Evolutionary conservation across 1,140 invertebrate species (phyloP), one percentile per base, ranked within the genome.

Genomic region (Elysia chlorotica): DNA sequence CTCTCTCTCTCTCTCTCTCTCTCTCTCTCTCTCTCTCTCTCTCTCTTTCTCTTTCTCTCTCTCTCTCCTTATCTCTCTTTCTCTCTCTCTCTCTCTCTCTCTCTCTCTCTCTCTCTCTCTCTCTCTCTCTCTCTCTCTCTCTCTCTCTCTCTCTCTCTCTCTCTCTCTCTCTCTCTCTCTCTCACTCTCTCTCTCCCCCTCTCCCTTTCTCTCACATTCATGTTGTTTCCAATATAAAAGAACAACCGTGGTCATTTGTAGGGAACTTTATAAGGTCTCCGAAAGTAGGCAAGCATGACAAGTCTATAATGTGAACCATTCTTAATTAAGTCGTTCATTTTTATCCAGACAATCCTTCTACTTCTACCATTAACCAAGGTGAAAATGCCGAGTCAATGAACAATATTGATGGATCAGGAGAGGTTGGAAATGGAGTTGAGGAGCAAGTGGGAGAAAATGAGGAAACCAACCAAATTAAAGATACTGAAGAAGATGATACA

Each of bases 61-160:
- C 41, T 48, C 36, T 48, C 41, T 48, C n/a, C n/a, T 48, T 14
- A 23, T 59, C 56, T 30, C 56, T 59, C 28, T 59, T 25, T 59
- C 56, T 59, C 28, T 59, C 56, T 59, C 56, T 59, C 28, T 30
- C 56, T 59, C 56, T 59, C 56, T 59, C 56, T 59, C 56, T 59
- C 56, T 59, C 56, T 59, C 56, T 59, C 56, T 59, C 56, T 59
- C 56, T 59, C 56, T 59, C 56, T 59, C 56, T 59, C 56, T 59
- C 19, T 28, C 56, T 59, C 56, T 59, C 56, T 59, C 56, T 59
- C 56, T 59, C 56, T 59, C 56, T 59, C 19, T 59, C 25, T 59
- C 56, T 59, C 56, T 59, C 56, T 59, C 56, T 59, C 56, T 59
- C 19, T 59, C 56, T 17, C 56, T 28, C 56, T 28, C 56, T 59